A percentile compares a stretch with the other conserved stretches of the same genome.
These are phyloP conservation scores for Petrocephalus schoutedeni DNA, from an alignment of 2,797 vertebrate species.

Conservation along the genomic window DNA sequence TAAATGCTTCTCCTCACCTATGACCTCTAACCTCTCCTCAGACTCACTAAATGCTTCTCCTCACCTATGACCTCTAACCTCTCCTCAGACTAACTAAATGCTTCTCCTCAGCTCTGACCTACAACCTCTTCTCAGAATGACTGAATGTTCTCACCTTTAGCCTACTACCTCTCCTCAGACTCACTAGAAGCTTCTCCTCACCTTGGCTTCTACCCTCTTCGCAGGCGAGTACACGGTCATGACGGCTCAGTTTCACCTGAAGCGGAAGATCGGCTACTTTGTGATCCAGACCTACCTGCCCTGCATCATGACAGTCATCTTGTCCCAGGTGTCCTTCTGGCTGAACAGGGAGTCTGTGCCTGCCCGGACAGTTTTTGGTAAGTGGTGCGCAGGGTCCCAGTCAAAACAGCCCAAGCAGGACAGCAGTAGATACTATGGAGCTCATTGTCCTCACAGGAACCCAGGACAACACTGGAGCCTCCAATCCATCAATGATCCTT, in stretches of 20 bases:
- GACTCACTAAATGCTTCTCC: not conserved
- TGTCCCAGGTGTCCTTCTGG: constrained; percentile 99
- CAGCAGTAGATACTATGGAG: not conserved
- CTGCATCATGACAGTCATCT: constrained; percentile 98
- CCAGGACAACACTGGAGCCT: not conserved
- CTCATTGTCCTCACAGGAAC: not conserved
- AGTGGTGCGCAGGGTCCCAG: constrained; percentile 46
- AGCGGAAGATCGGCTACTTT: constrained; percentile 98
- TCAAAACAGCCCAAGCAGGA: not conserved
- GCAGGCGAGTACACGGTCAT: constrained; percentile 97
- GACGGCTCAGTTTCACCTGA: constrained; percentile 98
- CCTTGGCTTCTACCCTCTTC: constrained; percentile 22
- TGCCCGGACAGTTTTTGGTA: constrained; percentile 94
- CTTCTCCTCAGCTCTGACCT: not conserved
- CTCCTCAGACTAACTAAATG: constrained; percentile 59
- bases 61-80: constrained; percentile 17
- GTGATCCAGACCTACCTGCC: constrained; percentile 98
- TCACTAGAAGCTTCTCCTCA: not conserved
- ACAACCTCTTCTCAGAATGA: not conserved
- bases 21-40: not conserved
- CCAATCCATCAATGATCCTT: not conserved
- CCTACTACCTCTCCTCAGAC: not conserved
- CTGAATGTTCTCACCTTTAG: not conserved
- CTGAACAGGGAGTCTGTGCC: constrained; percentile 96
- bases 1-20: not conserved